Evolutionary conservation across 2,113 vertebrate species (phyloP).

Genomic region (Callocephalon fimbriatum): DNA sequence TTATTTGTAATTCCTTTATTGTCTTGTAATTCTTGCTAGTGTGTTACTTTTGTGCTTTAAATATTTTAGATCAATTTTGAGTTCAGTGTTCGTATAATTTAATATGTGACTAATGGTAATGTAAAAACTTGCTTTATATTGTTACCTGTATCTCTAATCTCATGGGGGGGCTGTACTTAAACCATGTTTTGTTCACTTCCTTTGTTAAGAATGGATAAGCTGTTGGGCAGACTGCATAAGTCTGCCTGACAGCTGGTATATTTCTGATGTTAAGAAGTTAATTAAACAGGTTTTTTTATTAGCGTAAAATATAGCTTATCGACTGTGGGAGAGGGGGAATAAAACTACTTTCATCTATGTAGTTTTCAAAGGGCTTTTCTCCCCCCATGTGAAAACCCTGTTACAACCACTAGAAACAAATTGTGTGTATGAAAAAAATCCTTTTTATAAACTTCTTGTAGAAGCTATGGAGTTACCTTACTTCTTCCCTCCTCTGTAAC

Average conservation of each 20-base stretch:
- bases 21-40: background rate
- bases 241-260: background rate
- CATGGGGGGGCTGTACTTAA: background rate
- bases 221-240: background rate
- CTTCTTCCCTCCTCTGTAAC: background rate
- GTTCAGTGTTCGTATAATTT: background rate
- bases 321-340: fast-evolving
- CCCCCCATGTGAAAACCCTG: background rate
- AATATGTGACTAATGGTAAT: background rate
- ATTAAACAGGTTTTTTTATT: background rate
- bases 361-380: background rate
- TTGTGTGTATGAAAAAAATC: background rate
- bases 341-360: fast-evolving
- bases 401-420: background rate
- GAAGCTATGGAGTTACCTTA: background rate
- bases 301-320: background rate
- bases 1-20: background rate
- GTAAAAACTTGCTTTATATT: background rate
- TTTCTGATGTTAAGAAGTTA: background rate
- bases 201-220: background rate
- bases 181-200: background rate
- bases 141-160: background rate
- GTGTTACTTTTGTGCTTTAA: background rate
- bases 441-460: background rate
- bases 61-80: background rate